Conservation (phyloP, 2,888 invertebrate species). For the Troglohyphantes excavatus region DNA sequence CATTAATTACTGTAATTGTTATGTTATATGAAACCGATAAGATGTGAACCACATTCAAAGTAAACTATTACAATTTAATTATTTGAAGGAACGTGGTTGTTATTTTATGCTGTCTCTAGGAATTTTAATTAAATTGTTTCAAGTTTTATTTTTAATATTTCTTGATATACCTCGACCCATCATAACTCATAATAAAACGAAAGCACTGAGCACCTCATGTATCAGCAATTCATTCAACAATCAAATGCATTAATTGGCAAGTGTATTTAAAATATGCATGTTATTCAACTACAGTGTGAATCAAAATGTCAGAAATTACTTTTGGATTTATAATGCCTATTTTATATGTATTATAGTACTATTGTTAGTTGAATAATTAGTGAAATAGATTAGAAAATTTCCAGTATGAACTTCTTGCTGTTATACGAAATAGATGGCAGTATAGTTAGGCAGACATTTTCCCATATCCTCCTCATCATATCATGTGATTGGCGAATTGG, state of each 20-base stretch:
- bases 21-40: too few species aligned
- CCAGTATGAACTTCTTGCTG: background rate
- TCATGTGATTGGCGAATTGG: too few species aligned
- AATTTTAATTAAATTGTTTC: too few species aligned
- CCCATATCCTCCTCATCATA: too few species aligned
- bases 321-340: background rate
- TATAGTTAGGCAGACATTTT: background rate
- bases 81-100: too few species aligned
- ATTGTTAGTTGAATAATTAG: background rate
- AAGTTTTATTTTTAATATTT: too few species aligned
- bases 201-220: background rate
- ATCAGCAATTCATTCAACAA: constrained; percentile 4
- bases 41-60: too few species aligned
- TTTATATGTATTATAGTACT: background rate
- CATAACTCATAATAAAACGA: too few species aligned
- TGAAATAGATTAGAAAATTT: background rate
- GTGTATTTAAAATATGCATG: background rate
- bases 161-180: too few species aligned
- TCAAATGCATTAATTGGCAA: background rate
- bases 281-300: background rate
- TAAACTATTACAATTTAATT: too few species aligned
- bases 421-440: background rate
- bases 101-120: too few species aligned
- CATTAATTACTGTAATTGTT: too few species aligned
- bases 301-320: background rate